These are phyloP conservation scores for Amiota mariae DNA, from an alignment of 2,888 invertebrate genomes.

Conservation along the genomic window DNA sequence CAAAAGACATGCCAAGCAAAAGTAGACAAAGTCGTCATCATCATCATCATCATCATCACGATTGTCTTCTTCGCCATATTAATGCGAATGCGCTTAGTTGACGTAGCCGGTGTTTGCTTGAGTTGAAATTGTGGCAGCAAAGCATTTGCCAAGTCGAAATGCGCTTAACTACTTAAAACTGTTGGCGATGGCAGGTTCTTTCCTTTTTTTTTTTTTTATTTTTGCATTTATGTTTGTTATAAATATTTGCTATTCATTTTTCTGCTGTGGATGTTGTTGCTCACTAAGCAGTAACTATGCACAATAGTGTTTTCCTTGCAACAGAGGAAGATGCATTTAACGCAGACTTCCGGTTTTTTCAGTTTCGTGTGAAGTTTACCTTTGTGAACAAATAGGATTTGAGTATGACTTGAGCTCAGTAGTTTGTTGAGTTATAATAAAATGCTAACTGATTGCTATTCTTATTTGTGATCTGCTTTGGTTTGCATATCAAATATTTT, in stretches of 20 bases:
- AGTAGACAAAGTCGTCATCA: neutral
- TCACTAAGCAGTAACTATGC: no score
- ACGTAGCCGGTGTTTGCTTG: no score
- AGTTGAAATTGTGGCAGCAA: neutral
- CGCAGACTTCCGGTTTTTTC: neutral
- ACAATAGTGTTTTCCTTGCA: no score
- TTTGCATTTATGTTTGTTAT: neutral
- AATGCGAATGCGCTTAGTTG: no score
- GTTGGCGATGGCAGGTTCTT: constrained; percentile 19
- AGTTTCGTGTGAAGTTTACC: neutral
- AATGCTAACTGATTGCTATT: no score
- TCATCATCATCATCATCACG: neutral
- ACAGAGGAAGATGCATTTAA: neutral
- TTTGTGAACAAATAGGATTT: neutral
- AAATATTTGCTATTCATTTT: neutral
- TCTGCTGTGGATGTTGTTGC: neutral
- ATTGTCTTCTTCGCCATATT: no score
- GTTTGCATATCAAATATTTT: no score
- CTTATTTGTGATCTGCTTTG: no score
- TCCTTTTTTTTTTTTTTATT: neutral
- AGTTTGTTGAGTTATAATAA: no score
- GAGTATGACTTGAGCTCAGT: no score
- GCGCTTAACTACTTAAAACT: constrained; percentile 29
- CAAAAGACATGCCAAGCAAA: neutral
- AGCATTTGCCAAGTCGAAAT: constrained; percentile 18